A percentile compares a stretch with the other conserved stretches of the same genome.
phyloP scores from a whole-genome alignment of 2,113 vertebrate species.

The Corythaeola cristata region DNA sequence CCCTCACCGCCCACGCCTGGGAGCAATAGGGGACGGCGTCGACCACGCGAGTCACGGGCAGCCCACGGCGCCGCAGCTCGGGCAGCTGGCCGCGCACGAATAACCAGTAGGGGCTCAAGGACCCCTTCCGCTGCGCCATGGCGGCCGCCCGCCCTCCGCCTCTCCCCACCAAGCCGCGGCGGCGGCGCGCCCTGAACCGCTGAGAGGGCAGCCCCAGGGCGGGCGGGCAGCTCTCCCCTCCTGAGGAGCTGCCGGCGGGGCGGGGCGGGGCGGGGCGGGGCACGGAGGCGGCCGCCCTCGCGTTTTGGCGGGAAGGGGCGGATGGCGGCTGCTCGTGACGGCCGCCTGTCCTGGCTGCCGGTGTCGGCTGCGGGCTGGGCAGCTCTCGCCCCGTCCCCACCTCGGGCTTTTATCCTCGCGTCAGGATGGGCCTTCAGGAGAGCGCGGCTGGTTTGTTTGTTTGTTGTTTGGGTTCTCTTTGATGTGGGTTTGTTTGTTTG shows the following conservation, averaged over 20 bases:
- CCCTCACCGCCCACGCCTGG: slow-evolving; percentile 71
- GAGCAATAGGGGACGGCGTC: slow-evolving; percentile 72
- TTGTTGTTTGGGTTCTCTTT: not conserved
- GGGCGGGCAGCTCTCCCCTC: no score
- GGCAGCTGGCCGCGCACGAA: slow-evolving; percentile 75
- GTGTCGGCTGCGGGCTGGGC: not conserved
- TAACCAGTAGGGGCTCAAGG: slow-evolving; percentile 23
- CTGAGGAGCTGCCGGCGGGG: not conserved
- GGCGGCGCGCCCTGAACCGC: no score
- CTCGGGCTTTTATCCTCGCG: not conserved
- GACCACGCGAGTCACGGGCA: slow-evolving; percentile 19
- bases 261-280: not conserved
- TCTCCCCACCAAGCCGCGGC: not conserved
- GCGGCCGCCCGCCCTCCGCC: accelerated
- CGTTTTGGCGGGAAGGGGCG: not conserved
- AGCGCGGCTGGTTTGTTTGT: accelerated
- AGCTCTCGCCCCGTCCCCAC: accelerated
- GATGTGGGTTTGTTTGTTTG: not conserved
- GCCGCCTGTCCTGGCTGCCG: accelerated
- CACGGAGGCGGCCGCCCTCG: not conserved
- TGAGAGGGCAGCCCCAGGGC: no score
- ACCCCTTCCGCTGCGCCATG: accelerated
- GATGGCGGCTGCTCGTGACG: accelerated
- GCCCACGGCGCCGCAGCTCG: slow-evolving; percentile 46
- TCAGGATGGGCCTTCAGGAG: not conserved